Percentiles rank a stretch among this genome's conserved stretches.
These are phyloP conservation scores for Hermaeophaga mercurialis DNA, from an alignment of 2,888 invertebrate species.

Conservation along the genomic window DNA sequence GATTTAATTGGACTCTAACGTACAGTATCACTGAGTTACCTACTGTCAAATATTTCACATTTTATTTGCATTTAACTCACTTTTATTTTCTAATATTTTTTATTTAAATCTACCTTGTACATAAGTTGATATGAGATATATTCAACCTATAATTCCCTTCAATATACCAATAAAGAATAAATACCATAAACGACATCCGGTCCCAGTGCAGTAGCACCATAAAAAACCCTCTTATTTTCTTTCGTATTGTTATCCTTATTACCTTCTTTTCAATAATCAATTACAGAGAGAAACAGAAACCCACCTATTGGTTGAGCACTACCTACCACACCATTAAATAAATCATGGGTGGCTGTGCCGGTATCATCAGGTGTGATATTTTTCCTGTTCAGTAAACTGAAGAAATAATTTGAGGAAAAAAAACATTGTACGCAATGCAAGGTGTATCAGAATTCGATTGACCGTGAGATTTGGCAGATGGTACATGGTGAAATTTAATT, in stretches of 20 bases:
- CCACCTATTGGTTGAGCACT: not conserved
- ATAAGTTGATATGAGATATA: too few species aligned
- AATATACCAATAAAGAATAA: slow-evolving; percentile 1
- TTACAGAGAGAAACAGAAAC: slow-evolving; percentile 2
- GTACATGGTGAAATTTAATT: not conserved
- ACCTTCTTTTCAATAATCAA: slow-evolving; percentile 14
- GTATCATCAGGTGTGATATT: slow-evolving; percentile 23
- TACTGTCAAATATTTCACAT: too few species aligned
- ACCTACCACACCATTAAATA: slow-evolving; percentile 11
- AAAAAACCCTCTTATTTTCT: not conserved
- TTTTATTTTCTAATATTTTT: too few species aligned
- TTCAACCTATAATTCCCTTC: too few species aligned
- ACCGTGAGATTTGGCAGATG: slow-evolving; percentile 13
- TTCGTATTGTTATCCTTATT: slow-evolving; percentile 2
- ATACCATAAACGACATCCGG: not conserved
- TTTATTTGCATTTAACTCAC: too few species aligned
- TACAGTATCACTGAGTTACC: too few species aligned
- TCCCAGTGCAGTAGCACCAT: not conserved
- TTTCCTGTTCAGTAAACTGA: slow-evolving; percentile 32
- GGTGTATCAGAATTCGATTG: slow-evolving; percentile 13
- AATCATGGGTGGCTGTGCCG: slow-evolving; percentile 12
- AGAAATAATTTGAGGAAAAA: slow-evolving; percentile 26
- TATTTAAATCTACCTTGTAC: too few species aligned
- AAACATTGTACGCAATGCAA: slow-evolving; percentile 21
- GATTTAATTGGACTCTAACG: too few species aligned